Evolutionary conservation across 2,888 invertebrate genomes (phyloP), one percentile per base, ranked within the genome.

Genomic region (Dicranocentrus wangi): DNA sequence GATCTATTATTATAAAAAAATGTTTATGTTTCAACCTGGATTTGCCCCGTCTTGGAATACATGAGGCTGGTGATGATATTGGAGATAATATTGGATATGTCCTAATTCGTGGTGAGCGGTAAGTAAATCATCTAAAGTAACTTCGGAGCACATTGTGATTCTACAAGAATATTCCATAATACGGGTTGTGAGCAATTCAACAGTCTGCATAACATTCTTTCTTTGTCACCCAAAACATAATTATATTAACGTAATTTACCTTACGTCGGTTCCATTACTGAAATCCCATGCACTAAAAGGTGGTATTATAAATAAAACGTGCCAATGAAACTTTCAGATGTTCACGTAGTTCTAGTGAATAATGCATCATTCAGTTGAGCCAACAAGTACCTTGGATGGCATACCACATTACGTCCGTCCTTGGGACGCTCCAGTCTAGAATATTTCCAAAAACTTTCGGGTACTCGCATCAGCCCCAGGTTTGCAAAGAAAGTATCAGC

Each of bases 101-200:
- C 79, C 63, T 93, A 94, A 93, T 89, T 97, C 96, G 87, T 97
- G 96, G 87, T 97, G 96, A 0, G 94, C 94, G 0, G 95, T 93
- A 7, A 65, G 72, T 32, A 95, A 89, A 88, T 94, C 93, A n/a
- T 93, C 92, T 92, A 93, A 92, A 1, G 92, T 93, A 3, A 94
- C 92, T 87, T 93, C 92, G 0, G 95, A 94, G 88, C 95, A 95
- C 88, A 94, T 94, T 1, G 72, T 68, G 23, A 80, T 80, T 65
- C 72, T 65, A 43, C 17, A 15, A 47, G 8, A 10, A 15, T 10
- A 47, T 47, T n/a, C n/a, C n/a, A n/a, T n/a, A n/a, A n/a, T n/a
- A n/a, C n/a, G n/a, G n/a, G n/a, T n/a, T n/a, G n/a, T n/a, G n/a
- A n/a, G n/a, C n/a, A n/a, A n/a, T n/a, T n/a, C n/a, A n/a, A n/a